Percentiles rank a stretch among this genome's conserved stretches.
These are phyloP conservation scores for Malacosoma neustria DNA, from an alignment of 2,888 invertebrate genomes.

Conservation along the genomic window DNA sequence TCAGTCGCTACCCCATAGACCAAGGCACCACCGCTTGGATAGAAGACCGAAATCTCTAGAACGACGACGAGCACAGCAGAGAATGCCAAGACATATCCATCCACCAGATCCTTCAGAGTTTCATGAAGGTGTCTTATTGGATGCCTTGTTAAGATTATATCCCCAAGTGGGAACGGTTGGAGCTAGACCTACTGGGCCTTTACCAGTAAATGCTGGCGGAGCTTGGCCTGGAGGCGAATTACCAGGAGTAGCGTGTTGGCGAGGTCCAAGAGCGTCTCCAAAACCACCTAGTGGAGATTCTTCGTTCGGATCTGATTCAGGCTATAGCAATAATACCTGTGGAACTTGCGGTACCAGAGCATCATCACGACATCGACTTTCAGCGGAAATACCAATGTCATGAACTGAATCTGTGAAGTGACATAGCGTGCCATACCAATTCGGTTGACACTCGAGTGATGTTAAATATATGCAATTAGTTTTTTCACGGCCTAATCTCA, in stretches of 20 bases:
- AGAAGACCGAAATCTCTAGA: constrained; percentile 73
- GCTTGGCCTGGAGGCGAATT: constrained; percentile 81
- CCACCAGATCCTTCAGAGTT: constrained; percentile 85
- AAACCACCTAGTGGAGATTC: constrained; percentile 82
- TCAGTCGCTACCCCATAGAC: constrained; percentile 72
- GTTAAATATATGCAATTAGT: constrained; percentile 37
- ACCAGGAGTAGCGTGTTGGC: constrained; percentile 74
- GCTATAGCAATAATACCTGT: constrained; percentile 87
- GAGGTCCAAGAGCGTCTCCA: constrained; percentile 66
- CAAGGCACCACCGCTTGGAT: constrained; percentile 75
- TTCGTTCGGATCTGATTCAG: constrained; percentile 89
- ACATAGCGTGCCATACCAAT: constrained; percentile 34
- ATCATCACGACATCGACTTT: constrained; percentile 64
- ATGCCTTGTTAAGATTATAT: constrained; percentile 81
- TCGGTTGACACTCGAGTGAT: constrained; percentile 5
- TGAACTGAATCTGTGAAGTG: constrained; percentile 35
- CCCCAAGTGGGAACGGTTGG: constrained; percentile 82
- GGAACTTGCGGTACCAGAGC: constrained; percentile 80
- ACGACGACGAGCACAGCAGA: constrained; percentile 60
- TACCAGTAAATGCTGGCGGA: constrained; percentile 75
- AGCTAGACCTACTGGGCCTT: constrained; percentile 59
- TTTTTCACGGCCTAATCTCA: constrained; percentile 45
- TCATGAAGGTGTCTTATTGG: constrained; percentile 86
- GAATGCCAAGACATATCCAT: constrained; percentile 71
- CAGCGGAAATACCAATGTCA: constrained; percentile 69